Conservation (phyloP, 2,888 invertebrate species). For the Mamestra brassicae region DNA sequence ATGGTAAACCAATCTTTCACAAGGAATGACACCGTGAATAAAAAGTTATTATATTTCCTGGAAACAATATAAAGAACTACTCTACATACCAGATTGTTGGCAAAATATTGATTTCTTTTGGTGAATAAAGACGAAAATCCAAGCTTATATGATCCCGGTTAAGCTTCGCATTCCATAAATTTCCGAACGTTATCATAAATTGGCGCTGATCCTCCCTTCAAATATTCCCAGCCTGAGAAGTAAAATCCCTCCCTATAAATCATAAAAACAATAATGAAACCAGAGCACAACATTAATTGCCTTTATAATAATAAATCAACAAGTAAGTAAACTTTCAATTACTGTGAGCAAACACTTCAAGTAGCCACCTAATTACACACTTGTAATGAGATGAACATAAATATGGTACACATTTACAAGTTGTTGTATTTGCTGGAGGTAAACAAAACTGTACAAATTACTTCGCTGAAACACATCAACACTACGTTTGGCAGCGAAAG, state of each 20-base stretch:
- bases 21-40: too few relatives aligned
- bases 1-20: too few relatives aligned
- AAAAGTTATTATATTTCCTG: too few relatives aligned
- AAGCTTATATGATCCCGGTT: not conserved
- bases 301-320: slow-evolving; percentile 2
- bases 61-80: too few relatives aligned
- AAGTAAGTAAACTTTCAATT: not conserved
- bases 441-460: slow-evolving; percentile 37
- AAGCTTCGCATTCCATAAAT: not conserved
- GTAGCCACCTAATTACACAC: slow-evolving; percentile 18
- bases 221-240: not conserved
- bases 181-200: not conserved
- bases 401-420: slow-evolving; percentile 1
- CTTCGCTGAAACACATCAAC: slow-evolving; percentile 48
- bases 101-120: not conserved
- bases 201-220: not conserved
- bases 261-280: not conserved
- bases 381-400: slow-evolving; percentile 28
- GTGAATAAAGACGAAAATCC: not conserved
- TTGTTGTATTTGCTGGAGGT: slow-evolving; percentile 19
- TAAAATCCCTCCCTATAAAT: not conserved
- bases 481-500: slow-evolving; percentile 33
- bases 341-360: slow-evolving; percentile 19
- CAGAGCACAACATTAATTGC: slow-evolving; percentile 5
- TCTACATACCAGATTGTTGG: not conserved